A percentile compares a stretch with the other conserved stretches of the same genome.
These are phyloP conservation scores for Thymelicus sylvestris DNA, from an alignment of 2,888 invertebrate genomes.

Conservation along the genomic window DNA sequence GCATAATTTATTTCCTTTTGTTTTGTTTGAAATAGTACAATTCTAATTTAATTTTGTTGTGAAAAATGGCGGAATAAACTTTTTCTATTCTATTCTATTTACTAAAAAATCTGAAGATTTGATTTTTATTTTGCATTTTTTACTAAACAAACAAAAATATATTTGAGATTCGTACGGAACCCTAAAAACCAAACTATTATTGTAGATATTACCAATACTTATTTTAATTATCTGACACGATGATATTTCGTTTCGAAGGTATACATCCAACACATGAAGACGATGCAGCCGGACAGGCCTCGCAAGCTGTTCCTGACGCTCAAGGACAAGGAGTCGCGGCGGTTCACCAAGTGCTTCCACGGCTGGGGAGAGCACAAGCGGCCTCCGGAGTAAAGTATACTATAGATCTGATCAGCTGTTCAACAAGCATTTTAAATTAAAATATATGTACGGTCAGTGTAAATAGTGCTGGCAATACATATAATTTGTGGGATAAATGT, in stretches of 20 bases:
- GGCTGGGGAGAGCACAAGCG: slow-evolving; percentile 97
- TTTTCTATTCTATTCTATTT: no score
- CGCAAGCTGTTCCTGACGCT: slow-evolving; percentile 97
- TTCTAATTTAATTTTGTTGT: no score
- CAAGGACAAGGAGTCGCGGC: slow-evolving; percentile 97
- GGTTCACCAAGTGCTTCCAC: slow-evolving; percentile 99
- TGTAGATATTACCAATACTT: no score
- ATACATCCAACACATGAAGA: slow-evolving; percentile 98
- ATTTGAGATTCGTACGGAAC: no score
- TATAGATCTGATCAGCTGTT: slow-evolving; percentile 27
- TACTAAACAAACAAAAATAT: no score
- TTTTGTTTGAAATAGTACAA: no score
- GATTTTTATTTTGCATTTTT: no score
- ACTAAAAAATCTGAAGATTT: no score
- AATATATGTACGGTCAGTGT: not conserved
- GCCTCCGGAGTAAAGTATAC: slow-evolving; percentile 87
- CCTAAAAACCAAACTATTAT: no score
- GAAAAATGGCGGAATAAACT: no score
- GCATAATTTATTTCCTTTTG: no score
- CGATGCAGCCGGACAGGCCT: slow-evolving; percentile 95
- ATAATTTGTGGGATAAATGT: not conserved
- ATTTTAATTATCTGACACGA: no score
- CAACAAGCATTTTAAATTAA: not conserved
- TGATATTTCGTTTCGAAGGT: slow-evolving; percentile 85
- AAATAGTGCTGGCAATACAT: not conserved